These are phyloP conservation scores for Myotis vivesi DNA, from an alignment of 2,797 vertebrate genomes.

Conservation along the genomic window DNA sequence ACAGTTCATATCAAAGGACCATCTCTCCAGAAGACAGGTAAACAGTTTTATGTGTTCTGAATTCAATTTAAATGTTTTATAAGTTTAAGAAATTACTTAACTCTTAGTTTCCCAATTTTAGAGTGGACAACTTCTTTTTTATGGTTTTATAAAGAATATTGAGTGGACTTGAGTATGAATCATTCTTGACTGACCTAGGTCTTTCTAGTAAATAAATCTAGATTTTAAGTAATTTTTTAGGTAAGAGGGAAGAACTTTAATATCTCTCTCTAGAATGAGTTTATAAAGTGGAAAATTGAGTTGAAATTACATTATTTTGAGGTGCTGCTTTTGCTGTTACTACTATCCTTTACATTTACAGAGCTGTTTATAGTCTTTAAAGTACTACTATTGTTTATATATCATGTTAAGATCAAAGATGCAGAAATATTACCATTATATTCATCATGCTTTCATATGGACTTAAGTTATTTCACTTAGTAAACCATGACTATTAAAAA, in stretches of 20 bases:
- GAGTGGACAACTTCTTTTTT: neutral
- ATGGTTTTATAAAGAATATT: neutral
- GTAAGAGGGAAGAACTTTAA: neutral
- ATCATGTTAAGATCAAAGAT: neutral
- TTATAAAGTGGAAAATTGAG: constrained; percentile 24
- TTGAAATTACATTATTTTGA: constrained; percentile 20
- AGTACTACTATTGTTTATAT: neutral
- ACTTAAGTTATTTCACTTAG: neutral
- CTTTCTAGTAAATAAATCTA: constrained; percentile 28
- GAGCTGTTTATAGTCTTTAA: neutral
- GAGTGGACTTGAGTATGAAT: neutral
- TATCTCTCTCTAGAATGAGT: neutral
- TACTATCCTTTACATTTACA: neutral
- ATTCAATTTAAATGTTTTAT: neutral
- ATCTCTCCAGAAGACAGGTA: constrained; percentile 88
- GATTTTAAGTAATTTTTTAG: neutral
- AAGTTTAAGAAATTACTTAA: constrained; percentile 15
- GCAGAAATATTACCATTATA: neutral
- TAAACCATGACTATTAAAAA: neutral
- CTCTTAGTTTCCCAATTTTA: constrained; percentile 37
- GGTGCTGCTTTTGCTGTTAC: constrained; percentile 2
- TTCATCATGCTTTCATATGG: neutral
- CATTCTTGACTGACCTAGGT: neutral
- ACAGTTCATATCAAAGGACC: constrained; percentile 78
- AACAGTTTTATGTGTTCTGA: neutral